phyloP scores from a whole-genome alignment of 2,113 vertebrate species.

The Sphaerodactylus townsendi region DNA sequence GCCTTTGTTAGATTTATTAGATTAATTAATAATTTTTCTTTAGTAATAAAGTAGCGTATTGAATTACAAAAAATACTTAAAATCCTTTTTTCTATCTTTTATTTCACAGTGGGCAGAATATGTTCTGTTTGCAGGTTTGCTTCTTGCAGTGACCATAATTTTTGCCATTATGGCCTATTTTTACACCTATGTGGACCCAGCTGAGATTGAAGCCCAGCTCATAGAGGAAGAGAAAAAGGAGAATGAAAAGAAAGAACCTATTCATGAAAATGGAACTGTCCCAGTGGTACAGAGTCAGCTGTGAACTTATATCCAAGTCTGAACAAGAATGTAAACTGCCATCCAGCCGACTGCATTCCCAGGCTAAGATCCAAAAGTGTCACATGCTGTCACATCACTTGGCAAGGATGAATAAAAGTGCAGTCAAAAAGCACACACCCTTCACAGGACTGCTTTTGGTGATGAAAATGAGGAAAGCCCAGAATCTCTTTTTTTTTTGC shows the following conservation, averaged over 20 bases:
- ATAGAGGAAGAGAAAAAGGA: constrained; percentile 64
- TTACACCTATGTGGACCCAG: constrained; percentile 90
- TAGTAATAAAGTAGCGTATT: not conserved
- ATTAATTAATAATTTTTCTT: too few relatives aligned
- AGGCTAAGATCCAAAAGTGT: constrained; percentile 27
- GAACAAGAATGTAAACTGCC: constrained; percentile 17
- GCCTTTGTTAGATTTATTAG: not conserved
- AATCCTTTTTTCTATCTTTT: not conserved
- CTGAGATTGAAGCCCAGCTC: constrained; percentile 85
- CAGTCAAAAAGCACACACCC: constrained; percentile 2
- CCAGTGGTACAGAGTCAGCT: constrained; percentile 63
- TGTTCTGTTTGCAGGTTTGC: constrained; percentile 86
- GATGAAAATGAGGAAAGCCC: constrained; percentile 37
- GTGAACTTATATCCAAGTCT: constrained; percentile 57
- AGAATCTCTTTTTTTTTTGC: not conserved
- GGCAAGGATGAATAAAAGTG: not conserved
- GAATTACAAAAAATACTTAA: not conserved
- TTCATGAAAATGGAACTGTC: constrained; percentile 12
- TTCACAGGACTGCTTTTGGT: constrained; percentile 20
- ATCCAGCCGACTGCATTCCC: not conserved
- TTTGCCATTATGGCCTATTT: constrained; percentile 92
- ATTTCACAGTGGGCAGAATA: constrained; percentile 90
- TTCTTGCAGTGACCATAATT: constrained; percentile 85
- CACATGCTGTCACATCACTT: not conserved
- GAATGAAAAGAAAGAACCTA: not conserved